These are phyloP conservation scores for Macrosteles quadrilineatus DNA, from an alignment of 1,140 invertebrate genomes.

Conservation along the genomic window DNA sequence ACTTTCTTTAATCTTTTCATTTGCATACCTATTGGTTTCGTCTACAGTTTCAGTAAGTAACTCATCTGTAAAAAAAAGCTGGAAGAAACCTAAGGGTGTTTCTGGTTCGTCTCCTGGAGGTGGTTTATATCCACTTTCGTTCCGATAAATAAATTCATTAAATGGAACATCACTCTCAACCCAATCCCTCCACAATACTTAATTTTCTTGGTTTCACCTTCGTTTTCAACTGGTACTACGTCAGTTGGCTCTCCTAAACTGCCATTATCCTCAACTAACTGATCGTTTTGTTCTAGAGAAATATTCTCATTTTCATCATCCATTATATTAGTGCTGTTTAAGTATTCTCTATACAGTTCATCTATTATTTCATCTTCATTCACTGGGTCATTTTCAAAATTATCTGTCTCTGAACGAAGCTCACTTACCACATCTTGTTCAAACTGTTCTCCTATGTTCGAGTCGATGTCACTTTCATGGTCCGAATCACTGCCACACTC, in stretches of 20 bases:
- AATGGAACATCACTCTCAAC: not conserved
- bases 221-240: not conserved
- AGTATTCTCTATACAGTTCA: too few relatives aligned
- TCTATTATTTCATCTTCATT: too few relatives aligned
- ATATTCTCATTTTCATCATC: not conserved
- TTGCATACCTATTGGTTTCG: slow-evolving; percentile 14
- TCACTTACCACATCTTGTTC: not conserved
- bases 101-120: not conserved
- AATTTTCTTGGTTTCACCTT: not conserved
- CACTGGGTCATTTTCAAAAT: not conserved
- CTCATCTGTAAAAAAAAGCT: slow-evolving; percentile 11
- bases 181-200: slow-evolving; percentile 1
- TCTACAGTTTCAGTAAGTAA: slow-evolving; percentile 5
- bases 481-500: not conserved
- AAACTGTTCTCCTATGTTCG: slow-evolving; percentile 6
- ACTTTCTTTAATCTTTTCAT: slow-evolving; percentile 9
- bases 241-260: not conserved
- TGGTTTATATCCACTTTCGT: not conserved
- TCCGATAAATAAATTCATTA: not conserved
- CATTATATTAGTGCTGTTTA: not conserved
- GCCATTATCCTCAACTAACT: not conserved
- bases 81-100: slow-evolving; percentile 1
- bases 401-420: not conserved
- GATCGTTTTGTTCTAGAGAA: too few relatives aligned
- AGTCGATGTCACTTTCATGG: slow-evolving; percentile 16